phyloP scores from a whole-genome alignment of 2,113 vertebrate species.

The Neoarius graeffei region DNA sequence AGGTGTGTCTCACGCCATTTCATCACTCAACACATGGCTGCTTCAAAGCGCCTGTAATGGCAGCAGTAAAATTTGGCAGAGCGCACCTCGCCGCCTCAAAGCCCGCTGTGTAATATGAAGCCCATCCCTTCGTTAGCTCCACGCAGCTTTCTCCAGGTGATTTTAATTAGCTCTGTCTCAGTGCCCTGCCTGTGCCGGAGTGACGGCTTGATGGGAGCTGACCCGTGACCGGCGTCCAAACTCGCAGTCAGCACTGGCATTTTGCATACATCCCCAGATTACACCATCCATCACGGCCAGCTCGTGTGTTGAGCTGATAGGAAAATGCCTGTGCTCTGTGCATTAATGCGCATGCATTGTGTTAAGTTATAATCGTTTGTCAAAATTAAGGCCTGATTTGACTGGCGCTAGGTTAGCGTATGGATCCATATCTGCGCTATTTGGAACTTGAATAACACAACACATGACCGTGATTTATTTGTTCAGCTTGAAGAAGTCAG shows the following conservation, averaged over 20 bases:
- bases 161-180: conserved; percentile 57
- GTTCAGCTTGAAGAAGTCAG: conserved; percentile 42
- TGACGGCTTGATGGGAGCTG: conserved; percentile 48
- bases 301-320: conserved; percentile 68
- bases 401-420: conserved; percentile 55
- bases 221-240: conserved; percentile 55
- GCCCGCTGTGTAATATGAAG: conserved; percentile 40
- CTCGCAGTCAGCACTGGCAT: conserved; percentile 65
- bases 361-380: conserved; percentile 75
- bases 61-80: conserved; percentile 46
- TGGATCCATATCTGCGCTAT: conserved; percentile 56
- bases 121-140: conserved; percentile 48
- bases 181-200: conserved; percentile 29
- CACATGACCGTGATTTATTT: conserved; percentile 8
- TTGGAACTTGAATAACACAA: background rate
- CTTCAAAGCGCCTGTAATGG: conserved; percentile 49
- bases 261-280: conserved; percentile 73
- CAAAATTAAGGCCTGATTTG: conserved; percentile 70
- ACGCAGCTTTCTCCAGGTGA: conserved; percentile 53
- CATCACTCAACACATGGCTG: conserved; percentile 48
- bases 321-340: conserved; percentile 75
- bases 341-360: conserved; percentile 76
- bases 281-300: conserved; percentile 73
- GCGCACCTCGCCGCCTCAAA: conserved; percentile 31
- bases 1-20: conserved; percentile 68